Base-by-base conservation (phyloP, 2,888 invertebrate genomes). In the Tetragonisca angustula region DNA sequence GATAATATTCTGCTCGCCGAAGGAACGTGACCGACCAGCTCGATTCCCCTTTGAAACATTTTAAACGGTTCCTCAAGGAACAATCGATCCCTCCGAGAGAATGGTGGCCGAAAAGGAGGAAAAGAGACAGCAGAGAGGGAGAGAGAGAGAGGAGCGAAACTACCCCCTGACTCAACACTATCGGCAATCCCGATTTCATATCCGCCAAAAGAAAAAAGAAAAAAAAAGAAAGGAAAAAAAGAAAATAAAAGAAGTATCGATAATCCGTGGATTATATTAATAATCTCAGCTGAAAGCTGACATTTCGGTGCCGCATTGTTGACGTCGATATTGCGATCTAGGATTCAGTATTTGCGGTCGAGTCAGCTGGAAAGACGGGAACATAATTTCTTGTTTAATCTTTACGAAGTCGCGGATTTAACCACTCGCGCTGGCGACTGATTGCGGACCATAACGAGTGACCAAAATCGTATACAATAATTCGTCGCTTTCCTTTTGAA, bases 61-160 rank as follows among this genome's bases (percentile, higher is more conserved):
- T 80, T 65, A 52, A 82, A 82, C 70, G n/a, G 64, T 56, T 80
- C 70, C 64, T 82, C 52, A 17, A 80, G 70, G 81, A 80, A 74
- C 81, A 67, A 82, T 82, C 74, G 81, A 74, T 70, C 32, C 79
- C 62, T 43, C 27, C 17, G 49, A 36, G 11, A 50, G 36, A 74
- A 9, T 9, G 49, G 17, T 24, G 43, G 65, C 2, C 32, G 54
- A 36, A 21, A 11, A 21, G 9, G 27, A 21, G 2, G 21, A 43
- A 43, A 43, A 43, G 9, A 43, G 43, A 43, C 6, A 19, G 9
- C 1, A 27, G 5, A 6, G 17, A 27, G 24, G 11, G 19, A n/a
- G 59, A 43, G 9, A 43, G 11, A 43, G 19, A 15, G 21, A 5
- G 27, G 4, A 21, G 19, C 43, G n/a, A 52, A 81, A 71, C 61